phyloP scores from a whole-genome alignment of 2,888 invertebrate genomes.

The Protodeltote pygarga region DNA sequence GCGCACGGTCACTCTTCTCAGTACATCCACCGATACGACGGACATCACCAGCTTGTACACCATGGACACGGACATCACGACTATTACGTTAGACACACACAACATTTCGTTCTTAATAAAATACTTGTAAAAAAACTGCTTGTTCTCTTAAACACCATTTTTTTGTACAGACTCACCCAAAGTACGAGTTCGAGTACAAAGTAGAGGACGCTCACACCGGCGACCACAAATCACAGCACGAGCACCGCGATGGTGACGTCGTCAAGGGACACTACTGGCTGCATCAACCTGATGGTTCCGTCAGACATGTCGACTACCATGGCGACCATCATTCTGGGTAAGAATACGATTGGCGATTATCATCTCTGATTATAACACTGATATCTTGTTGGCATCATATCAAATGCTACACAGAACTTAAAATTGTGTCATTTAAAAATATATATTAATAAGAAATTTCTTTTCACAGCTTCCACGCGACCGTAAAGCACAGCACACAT shows the following conservation, averaged over 20 bases:
- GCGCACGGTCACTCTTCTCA: constrained; percentile 70
- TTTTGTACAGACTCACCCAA: constrained; percentile 50
- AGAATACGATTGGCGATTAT: too few species aligned
- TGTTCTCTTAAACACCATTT: too few species aligned
- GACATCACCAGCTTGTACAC: constrained; percentile 26
- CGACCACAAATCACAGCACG: constrained; percentile 81
- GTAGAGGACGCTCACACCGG: constrained; percentile 86
- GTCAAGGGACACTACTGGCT: constrained; percentile 86
- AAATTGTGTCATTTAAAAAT: not conserved
- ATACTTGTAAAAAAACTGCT: not conserved
- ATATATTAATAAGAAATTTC: not conserved
- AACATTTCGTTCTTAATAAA: not conserved
- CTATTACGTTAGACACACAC: constrained; percentile 27
- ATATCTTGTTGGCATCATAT: too few species aligned
- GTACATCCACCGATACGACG: constrained; percentile 53
- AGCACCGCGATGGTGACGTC: constrained; percentile 82
- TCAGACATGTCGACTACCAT: constrained; percentile 55
- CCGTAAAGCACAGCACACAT: constrained; percentile 55
- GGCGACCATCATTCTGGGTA: constrained; percentile 14
- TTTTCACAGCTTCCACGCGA: constrained; percentile 55
- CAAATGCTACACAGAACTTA: too few species aligned
- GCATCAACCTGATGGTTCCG: constrained; percentile 82
- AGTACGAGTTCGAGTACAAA: constrained; percentile 59
- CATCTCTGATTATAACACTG: too few species aligned
- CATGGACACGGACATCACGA: constrained; percentile 24